Percentiles rank a stretch among this genome's conserved stretches.
These are phyloP conservation scores for Alexandromys fortis DNA, from an alignment of 2,113 vertebrate species.

Conservation along the genomic window DNA sequence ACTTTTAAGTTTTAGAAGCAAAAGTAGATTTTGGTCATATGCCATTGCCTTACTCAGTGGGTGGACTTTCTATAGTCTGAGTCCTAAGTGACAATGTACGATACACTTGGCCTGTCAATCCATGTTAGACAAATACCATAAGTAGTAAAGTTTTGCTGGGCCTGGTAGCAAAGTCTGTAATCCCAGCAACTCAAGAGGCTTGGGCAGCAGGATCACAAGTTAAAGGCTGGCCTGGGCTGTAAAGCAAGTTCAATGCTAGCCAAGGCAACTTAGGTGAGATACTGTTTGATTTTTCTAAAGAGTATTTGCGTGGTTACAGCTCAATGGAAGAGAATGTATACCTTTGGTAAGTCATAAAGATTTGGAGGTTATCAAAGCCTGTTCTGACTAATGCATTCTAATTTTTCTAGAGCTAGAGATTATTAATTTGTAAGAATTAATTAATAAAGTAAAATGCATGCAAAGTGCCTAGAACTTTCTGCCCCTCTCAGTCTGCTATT, in stretches of 20 bases:
- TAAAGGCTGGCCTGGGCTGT: background rate
- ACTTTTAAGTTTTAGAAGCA: slow-evolving; percentile 15
- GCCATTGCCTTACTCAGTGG: background rate
- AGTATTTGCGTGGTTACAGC: background rate
- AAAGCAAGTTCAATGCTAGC: background rate
- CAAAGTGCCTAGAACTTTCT: background rate
- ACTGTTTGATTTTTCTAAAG: background rate
- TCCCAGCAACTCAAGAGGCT: background rate
- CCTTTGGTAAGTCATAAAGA: slow-evolving; percentile 3
- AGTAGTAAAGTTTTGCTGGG: background rate
- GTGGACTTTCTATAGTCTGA: background rate
- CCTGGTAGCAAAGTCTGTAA: background rate
- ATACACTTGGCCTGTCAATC: background rate
- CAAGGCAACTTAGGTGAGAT: background rate
- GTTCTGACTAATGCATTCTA: background rate
- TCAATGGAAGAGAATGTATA: background rate
- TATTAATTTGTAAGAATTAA: slow-evolving; percentile 13
- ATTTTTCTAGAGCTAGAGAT: slow-evolving; percentile 19
- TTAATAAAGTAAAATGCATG: background rate
- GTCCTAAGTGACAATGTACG: background rate
- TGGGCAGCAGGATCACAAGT: background rate
- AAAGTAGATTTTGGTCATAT: slow-evolving; percentile 40
- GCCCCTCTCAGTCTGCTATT: background rate
- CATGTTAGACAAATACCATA: background rate
- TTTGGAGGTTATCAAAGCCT: slow-evolving; percentile 5